Percentiles rank a stretch among this genome's conserved stretches.
phyloP scores from a whole-genome alignment of 2,888 invertebrate genomes.

The Aphidius colemani region DNA sequence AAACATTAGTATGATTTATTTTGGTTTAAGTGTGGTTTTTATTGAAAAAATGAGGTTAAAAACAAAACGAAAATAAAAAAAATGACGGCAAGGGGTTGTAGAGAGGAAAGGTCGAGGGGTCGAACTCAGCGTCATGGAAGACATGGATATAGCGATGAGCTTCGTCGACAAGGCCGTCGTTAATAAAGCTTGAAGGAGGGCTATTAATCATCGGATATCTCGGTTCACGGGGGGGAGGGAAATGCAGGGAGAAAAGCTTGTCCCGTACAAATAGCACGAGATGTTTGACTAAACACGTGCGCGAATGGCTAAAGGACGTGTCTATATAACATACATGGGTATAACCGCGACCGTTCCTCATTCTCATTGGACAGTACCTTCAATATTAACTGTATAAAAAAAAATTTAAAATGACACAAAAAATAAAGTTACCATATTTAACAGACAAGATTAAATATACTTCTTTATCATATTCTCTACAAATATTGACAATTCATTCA shows the following conservation, averaged over 20 bases:
- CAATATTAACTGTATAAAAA: too few species aligned
- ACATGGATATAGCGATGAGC: slow-evolving; percentile 28
- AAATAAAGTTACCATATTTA: too few species aligned
- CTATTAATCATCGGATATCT: slow-evolving; percentile 53
- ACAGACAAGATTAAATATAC: slow-evolving; percentile 21
- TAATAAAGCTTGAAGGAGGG: slow-evolving; percentile 52
- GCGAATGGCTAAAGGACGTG: slow-evolving; percentile 21
- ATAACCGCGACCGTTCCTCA: slow-evolving; percentile 22
- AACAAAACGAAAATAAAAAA: not conserved
- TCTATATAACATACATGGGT: slow-evolving; percentile 20
- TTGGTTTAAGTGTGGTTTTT: too few species aligned
- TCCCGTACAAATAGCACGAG: slow-evolving; percentile 45
- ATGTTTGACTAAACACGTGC: slow-evolving; percentile 44
- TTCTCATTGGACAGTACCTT: slow-evolving; percentile 16
- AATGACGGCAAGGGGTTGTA: slow-evolving; percentile 1
- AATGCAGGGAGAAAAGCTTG: not conserved
- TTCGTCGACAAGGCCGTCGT: slow-evolving; percentile 40
- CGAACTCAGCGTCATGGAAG: slow-evolving; percentile 33
- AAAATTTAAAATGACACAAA: too few species aligned
- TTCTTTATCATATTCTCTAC: slow-evolving; percentile 37
- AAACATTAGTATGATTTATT: too few species aligned
- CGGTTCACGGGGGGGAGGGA: slow-evolving; percentile 30
- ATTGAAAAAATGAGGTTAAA: too few species aligned
- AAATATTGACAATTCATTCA: slow-evolving; percentile 57
- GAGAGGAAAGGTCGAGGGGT: slow-evolving; percentile 28